These are phyloP conservation scores for Ctenicera cuprea DNA, from an alignment of 2,888 invertebrate genomes.

Conservation along the genomic window DNA sequence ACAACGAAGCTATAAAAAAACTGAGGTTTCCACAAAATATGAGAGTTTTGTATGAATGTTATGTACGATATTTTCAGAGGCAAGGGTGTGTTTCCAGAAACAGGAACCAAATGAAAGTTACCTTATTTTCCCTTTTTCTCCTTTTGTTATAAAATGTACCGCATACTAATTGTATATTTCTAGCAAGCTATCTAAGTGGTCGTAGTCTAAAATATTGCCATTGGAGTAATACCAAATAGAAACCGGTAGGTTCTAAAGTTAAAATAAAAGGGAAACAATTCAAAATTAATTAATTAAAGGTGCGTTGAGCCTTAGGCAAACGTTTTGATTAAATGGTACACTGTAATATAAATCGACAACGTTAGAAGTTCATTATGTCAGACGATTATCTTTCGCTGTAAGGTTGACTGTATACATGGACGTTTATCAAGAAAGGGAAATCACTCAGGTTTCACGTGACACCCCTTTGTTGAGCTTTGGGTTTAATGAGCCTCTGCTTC, in stretches of 20 bases:
- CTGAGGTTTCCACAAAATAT: not conserved
- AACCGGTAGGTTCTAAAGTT: too few species aligned
- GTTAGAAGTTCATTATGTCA: conserved; percentile 11
- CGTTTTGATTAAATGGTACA: not conserved
- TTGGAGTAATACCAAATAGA: not conserved
- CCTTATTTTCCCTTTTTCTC: not conserved
- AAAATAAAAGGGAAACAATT: not conserved
- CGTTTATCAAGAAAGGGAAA: conserved; percentile 24
- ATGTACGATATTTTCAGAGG: not conserved
- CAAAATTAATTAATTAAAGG: not conserved
- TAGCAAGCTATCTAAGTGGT: not conserved
- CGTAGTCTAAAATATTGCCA: not conserved
- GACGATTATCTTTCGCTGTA: conserved; percentile 13
- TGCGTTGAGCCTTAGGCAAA: not conserved
- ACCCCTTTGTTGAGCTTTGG: conserved; percentile 2
- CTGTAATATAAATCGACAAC: not conserved
- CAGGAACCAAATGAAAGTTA: not conserved
- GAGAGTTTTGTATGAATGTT: not conserved
- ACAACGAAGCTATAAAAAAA: conserved; percentile 1
- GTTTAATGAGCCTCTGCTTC: conserved; percentile 12
- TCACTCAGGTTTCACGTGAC: conserved; percentile 16
- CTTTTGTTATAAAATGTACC: not conserved
- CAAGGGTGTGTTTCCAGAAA: not conserved
- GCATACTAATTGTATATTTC: not conserved
- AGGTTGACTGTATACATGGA: conserved; percentile 17